A percentile compares a stretch with the other conserved stretches of the same genome.
Evolutionary conservation across 2,113 vertebrate species (phyloP).

Genomic region (Embiotoca jacksoni): DNA sequence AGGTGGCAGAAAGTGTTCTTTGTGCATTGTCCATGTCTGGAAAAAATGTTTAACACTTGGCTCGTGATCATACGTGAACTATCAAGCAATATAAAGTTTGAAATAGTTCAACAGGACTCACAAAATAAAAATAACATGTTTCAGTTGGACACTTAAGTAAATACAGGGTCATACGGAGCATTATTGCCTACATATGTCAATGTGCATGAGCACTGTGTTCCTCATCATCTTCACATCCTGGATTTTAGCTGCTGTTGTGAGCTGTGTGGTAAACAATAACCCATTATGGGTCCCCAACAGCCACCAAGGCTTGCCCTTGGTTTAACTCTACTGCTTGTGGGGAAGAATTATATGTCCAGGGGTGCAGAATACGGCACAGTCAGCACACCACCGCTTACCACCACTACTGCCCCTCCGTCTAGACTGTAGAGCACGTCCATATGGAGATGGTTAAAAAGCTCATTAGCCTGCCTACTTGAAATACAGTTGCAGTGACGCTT

Average conservation of each 20-base stretch:
- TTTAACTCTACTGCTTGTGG: slow-evolving; percentile 73
- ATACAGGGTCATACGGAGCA: slow-evolving; percentile 27
- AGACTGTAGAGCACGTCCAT: slow-evolving; percentile 79
- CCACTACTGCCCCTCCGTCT: slow-evolving; percentile 80
- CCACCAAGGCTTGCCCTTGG: slow-evolving; percentile 69
- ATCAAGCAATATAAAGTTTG: too few relatives aligned
- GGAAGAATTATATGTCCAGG: slow-evolving; percentile 71
- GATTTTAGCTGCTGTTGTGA: slow-evolving; percentile 62
- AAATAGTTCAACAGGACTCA: too few relatives aligned
- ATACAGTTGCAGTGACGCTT: slow-evolving; percentile 84
- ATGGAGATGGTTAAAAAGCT: slow-evolving; percentile 86
- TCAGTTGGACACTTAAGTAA: slow-evolving; percentile 20
- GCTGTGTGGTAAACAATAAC: slow-evolving; percentile 78
- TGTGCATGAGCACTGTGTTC: slow-evolving; percentile 48
- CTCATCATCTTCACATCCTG: slow-evolving; percentile 74
- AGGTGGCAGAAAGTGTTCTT: slow-evolving; percentile 12
- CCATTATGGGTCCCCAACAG: slow-evolving; percentile 65
- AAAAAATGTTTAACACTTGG: not conserved
- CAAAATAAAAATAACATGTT: slow-evolving; percentile 1
- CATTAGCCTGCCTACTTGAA: slow-evolving; percentile 85
- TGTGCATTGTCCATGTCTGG: not conserved
- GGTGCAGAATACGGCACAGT: slow-evolving; percentile 75
- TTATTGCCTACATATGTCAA: slow-evolving; percentile 50
- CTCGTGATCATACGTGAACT: too few relatives aligned
- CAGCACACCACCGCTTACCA: slow-evolving; percentile 77